Percentiles rank a stretch among this genome's conserved stretches.
Evolutionary conservation across 2,797 vertebrate species (phyloP).

Genomic region (Rhinophrynus dorsalis): DNA sequence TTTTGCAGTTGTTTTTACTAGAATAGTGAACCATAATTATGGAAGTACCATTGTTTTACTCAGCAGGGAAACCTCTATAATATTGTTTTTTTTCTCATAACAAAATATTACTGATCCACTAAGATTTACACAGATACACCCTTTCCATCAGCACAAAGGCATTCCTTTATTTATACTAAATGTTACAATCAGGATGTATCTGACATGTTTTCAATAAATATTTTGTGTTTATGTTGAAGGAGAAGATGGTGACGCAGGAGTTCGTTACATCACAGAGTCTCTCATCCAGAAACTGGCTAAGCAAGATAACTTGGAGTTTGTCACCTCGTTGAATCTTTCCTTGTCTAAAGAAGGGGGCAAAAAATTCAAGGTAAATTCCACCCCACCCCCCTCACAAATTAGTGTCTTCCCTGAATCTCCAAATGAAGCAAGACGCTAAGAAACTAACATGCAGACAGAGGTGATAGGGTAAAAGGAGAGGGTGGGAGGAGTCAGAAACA

Average conservation of each 20-base stretch:
- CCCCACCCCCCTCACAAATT: too few species aligned
- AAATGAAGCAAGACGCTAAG: too few species aligned
- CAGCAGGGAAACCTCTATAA: not conserved
- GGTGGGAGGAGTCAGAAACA: too few species aligned
- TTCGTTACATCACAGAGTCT: conserved; percentile 76
- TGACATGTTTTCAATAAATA: not conserved
- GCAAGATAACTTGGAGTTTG: conserved; percentile 69
- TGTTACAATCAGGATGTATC: too few species aligned
- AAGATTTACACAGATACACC: too few species aligned
- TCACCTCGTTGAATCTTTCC: conserved; percentile 76
- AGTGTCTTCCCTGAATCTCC: too few species aligned
- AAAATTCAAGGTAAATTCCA: conserved; percentile 74
- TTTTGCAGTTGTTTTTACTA: too few species aligned
- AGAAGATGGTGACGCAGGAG: conserved; percentile 58
- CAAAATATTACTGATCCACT: too few species aligned
- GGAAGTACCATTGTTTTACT: not conserved
- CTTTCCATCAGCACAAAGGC: too few species aligned
- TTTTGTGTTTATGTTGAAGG: conserved; percentile 64
- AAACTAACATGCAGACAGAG: too few species aligned
- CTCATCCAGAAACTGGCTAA: conserved; percentile 72
- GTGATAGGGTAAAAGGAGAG: too few species aligned
- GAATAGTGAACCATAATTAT: not conserved
- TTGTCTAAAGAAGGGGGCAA: conserved; percentile 71
- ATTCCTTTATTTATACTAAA: not conserved
- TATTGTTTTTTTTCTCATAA: not conserved